Percentiles rank a stretch among this genome's conserved stretches.
Evolutionary conservation across 1,140 invertebrate genomes (phyloP).

Genomic region (Drosophila saltans): DNA sequence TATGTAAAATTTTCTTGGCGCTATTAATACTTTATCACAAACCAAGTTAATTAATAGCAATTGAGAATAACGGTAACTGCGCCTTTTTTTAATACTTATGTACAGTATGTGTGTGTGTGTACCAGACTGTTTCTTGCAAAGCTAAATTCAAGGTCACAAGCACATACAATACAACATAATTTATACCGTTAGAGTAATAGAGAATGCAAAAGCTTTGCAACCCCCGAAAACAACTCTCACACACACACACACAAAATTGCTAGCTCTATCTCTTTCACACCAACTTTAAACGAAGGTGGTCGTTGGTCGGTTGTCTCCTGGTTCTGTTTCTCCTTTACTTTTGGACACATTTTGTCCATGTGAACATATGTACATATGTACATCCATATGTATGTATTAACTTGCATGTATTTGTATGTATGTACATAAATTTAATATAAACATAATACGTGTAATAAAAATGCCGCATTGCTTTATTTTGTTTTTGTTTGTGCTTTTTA

Average conservation of each 20-base stretch:
- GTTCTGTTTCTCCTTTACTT: not conserved
- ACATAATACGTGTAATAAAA: slow-evolving; percentile 5
- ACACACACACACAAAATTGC: not conserved
- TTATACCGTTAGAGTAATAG: slow-evolving; percentile 33
- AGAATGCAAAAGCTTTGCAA: slow-evolving; percentile 40
- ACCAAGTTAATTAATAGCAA: no score
- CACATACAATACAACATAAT: slow-evolving; percentile 49
- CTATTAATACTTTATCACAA: no score
- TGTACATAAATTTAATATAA: not conserved
- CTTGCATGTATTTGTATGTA: not conserved
- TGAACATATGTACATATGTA: not conserved
- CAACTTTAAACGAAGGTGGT: slow-evolving; percentile 17
- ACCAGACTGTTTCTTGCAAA: slow-evolving; percentile 30
- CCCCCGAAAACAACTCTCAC: slow-evolving; percentile 37
- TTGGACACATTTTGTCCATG: not conserved
- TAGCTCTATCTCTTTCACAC: slow-evolving; percentile 31
- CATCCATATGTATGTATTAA: not conserved
- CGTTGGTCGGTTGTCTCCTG: not conserved
- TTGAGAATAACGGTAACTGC: not conserved
- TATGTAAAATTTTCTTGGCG: no score
- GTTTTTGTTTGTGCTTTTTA: slow-evolving; percentile 8
- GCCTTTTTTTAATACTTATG: not conserved
- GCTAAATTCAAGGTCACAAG: slow-evolving; percentile 54
- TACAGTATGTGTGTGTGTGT: slow-evolving; percentile 9
- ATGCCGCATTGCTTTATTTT: slow-evolving; percentile 12